Evolutionary conservation across 1,140 invertebrate species (phyloP), one percentile per base, ranked within the genome.

Genomic region (Hypothenemus hampei): DNA sequence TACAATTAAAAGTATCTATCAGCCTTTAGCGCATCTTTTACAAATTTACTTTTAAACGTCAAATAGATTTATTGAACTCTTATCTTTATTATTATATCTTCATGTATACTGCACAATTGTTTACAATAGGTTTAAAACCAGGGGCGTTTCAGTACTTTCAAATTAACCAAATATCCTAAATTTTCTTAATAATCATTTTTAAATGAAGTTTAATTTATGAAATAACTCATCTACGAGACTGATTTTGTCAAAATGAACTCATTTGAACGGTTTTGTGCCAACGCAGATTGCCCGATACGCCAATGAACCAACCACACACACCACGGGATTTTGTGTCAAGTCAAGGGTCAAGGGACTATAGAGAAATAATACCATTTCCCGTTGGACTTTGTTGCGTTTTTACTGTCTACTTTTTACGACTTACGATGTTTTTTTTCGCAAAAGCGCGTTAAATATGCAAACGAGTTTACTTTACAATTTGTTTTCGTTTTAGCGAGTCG

Each of bases 321-420:
- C 7, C 39, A 19, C 33, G 33, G 29, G 47, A 39, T 49, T 49
- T 49, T 49, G 35, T 49, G 47, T 49, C 47, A 39, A 49, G 47
- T 36, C 47, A 49, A 49, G 22, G 47, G 47, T 49, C 47, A 49
- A 45, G 43, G 43, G 43, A 45, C 43, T 45, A 6, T 5, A 26
- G n/a, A n/a, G n/a, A n/a, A n/a, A n/a, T n/a, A 45, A 45, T 45
- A 45, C 26, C 43, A 45, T 45, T 45, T 45, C 43, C 43, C 43
- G 18, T 45, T 24, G 47, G 47, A 49, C 47, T 49, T 49, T 39
- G 47, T 7, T 23, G 37, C 35, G n/a, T 18, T 49, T 49, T 49
- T 49, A 36, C 39, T 24, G 31, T 39, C 35, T 39, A 49, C 39
- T 37, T 49, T 49, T 49, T 15, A 37, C n/a, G 16, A 16, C 19